phyloP scores from a whole-genome alignment of 2,888 invertebrate genomes.

The Caenorhabditis sp. region DNA sequence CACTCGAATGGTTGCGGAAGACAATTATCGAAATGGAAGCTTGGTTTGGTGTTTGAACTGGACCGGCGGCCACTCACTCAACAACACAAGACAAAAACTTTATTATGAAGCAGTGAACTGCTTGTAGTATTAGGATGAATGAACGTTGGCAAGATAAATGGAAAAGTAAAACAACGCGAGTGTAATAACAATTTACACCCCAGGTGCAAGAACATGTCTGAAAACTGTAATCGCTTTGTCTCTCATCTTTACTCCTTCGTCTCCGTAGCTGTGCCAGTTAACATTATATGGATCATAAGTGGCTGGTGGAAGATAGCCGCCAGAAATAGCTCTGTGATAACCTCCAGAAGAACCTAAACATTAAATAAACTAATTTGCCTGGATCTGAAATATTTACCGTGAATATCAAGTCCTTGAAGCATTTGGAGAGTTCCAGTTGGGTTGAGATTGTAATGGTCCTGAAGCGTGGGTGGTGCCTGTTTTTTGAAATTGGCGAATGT shows the following conservation, averaged over 20 bases:
- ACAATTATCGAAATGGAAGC: conserved; percentile 7
- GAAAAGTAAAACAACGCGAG: conserved; percentile 7
- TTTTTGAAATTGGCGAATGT: conserved; percentile 48
- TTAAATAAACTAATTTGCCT: neutral
- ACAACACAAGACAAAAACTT: conserved; percentile 7
- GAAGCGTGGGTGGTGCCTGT: conserved; percentile 41
- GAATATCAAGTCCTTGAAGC: conserved; percentile 58
- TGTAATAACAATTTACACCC: conserved; percentile 19
- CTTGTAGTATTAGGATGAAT: conserved; percentile 28
- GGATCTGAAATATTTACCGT: conserved; percentile 16
- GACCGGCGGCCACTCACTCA: neutral
- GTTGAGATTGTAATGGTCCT: conserved; percentile 51
- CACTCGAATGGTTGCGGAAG: neutral
- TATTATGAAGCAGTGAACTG: conserved; percentile 38
- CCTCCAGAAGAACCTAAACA: conserved; percentile 59
- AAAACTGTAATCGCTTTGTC: conserved; percentile 53
- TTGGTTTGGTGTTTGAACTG: conserved; percentile 22
- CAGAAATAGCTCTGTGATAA: conserved; percentile 60
- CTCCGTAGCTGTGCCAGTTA: conserved; percentile 63
- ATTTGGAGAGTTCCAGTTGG: conserved; percentile 54
- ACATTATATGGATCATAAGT: conserved; percentile 64
- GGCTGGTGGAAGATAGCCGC: conserved; percentile 60
- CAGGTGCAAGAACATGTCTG: conserved; percentile 48
- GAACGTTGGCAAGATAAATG: neutral
- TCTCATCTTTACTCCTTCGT: conserved; percentile 53